Percentiles rank a stretch among this genome's conserved stretches.
Conservation (phyloP, 2,797 vertebrate genomes). For the Cyclopterus lumpus region DNA sequence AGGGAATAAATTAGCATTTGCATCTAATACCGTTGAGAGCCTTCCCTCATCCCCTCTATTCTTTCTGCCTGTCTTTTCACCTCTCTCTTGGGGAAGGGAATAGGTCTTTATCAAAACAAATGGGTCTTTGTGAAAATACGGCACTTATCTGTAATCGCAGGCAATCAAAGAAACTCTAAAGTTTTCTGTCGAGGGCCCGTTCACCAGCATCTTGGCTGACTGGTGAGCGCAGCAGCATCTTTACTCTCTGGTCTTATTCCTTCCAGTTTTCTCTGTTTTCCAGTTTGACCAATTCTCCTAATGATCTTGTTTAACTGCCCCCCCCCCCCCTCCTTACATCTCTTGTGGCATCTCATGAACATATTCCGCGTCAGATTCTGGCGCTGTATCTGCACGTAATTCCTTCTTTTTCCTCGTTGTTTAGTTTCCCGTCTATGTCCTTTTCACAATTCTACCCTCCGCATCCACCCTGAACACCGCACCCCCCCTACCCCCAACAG, state of each 20-base stretch:
- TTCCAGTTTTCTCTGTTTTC: neutral
- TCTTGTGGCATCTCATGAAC: neutral
- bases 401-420: neutral
- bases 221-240: conserved; percentile 22
- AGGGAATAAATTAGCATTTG: conserved; percentile 50
- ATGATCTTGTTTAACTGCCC: conserved; percentile 9
- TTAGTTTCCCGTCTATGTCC: conserved; percentile 22
- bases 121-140: conserved; percentile 66
- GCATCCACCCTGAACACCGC: neutral
- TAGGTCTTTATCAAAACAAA: conserved; percentile 73
- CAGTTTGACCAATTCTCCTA: conserved; percentile 10
- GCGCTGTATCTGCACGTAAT: neutral
- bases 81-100: conserved; percentile 48
- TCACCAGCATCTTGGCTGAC: conserved; percentile 35
- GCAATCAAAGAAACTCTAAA: conserved; percentile 67
- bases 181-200: conserved; percentile 60
- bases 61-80: conserved; percentile 38
- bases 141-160: conserved; percentile 71
- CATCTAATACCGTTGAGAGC: conserved; percentile 50
- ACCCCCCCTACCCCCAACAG: conserved; percentile 4
- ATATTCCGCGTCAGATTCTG: conserved; percentile 4
- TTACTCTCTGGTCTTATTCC: conserved; percentile 16
- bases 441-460: conserved; percentile 2
- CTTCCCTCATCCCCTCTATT: conserved; percentile 21
- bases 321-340: neutral